These are phyloP conservation scores for Phainopepla nitens DNA, from an alignment of 2,113 vertebrate genomes.

Conservation along the genomic window DNA sequence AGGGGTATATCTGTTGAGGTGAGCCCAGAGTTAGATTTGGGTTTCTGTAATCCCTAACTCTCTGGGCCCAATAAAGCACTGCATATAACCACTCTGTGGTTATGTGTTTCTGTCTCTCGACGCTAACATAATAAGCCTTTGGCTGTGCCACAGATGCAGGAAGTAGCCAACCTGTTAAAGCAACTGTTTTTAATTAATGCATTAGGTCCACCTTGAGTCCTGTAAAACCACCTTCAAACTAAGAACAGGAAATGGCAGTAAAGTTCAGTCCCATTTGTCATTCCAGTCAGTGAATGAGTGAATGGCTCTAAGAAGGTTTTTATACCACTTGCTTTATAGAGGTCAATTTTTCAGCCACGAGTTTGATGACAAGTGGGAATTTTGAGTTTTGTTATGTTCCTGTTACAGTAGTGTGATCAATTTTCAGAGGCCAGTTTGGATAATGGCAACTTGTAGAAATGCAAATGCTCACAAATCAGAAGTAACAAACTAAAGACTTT, in stretches of 20 bases:
- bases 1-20: too few species aligned
- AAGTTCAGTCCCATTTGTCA: not conserved
- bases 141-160: not conserved
- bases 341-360: not conserved
- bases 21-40: too few species aligned
- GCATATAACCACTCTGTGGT: too few species aligned
- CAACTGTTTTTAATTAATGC: not conserved
- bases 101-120: too few species aligned
- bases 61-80: too few species aligned
- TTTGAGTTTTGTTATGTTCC: not conserved
- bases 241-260: not conserved
- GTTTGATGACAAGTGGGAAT: not conserved
- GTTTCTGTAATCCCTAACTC: too few species aligned
- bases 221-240: not conserved
- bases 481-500: not conserved
- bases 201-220: not conserved
- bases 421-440: not conserved
- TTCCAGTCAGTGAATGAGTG: not conserved
- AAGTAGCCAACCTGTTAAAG: not conserved
- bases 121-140: too few species aligned
- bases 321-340: not conserved
- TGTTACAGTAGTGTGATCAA: not conserved
- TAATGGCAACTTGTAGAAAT: not conserved
- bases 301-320: not conserved
- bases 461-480: not conserved